A percentile compares a stretch with the other conserved stretches of the same genome.
phyloP scores from a whole-genome alignment of 2,113 vertebrate species.

The Phalacrocorax carbo region DNA sequence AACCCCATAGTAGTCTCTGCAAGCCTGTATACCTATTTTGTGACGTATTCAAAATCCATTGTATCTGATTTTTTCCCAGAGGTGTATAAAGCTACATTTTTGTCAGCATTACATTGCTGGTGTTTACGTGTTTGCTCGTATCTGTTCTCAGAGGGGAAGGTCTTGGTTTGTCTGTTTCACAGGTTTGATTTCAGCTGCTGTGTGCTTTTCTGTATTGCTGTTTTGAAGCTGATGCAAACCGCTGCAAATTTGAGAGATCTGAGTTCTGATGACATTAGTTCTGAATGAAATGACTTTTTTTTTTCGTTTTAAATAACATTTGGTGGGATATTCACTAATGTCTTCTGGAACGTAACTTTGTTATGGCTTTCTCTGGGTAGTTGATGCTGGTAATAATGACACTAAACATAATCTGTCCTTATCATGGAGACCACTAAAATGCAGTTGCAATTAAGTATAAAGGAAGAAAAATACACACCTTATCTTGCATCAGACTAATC shows the following conservation, averaged over 20 bases:
- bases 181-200: not conserved
- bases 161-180: not conserved
- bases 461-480: slow-evolving; percentile 9
- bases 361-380: not conserved
- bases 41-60: not conserved
- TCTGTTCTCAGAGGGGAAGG: not conserved
- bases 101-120: not conserved
- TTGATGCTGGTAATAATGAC: not conserved
- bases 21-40: not conserved
- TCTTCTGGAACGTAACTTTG: slow-evolving; percentile 15
- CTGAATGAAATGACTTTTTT: not conserved
- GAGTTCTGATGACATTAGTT: not conserved
- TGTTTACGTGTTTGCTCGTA: not conserved
- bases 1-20: not conserved
- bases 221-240: not conserved
- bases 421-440: not conserved
- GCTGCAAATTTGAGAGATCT: not conserved
- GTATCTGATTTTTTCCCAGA: not conserved
- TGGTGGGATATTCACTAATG: slow-evolving; percentile 17
- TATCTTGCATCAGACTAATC: not conserved
- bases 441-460: slow-evolving; percentile 4
- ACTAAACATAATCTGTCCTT: not conserved
- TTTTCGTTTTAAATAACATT: not conserved
- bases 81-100: not conserved
- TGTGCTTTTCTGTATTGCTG: not conserved